Conservation (phyloP, 2,888 invertebrate genomes). For the Luffia ferchaultella region DNA sequence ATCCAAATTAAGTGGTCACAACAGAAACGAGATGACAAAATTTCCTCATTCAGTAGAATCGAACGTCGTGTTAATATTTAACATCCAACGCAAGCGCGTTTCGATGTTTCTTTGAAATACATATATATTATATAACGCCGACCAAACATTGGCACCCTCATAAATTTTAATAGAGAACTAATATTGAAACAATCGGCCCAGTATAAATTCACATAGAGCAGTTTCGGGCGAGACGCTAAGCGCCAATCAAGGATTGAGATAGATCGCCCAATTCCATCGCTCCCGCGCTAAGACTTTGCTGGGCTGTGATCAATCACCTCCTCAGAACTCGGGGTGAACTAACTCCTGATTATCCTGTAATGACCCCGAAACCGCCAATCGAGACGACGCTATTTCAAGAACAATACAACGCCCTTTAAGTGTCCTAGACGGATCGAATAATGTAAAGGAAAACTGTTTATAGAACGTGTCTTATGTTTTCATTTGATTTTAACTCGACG, state of each 20-base stretch:
- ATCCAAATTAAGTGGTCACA: too few relatives aligned
- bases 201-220: conserved; percentile 5
- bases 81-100: too few relatives aligned
- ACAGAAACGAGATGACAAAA: too few relatives aligned
- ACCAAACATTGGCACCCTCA: background rate
- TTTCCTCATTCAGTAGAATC: too few relatives aligned
- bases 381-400: background rate
- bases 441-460: too few relatives aligned
- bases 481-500: too few relatives aligned
- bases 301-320: conserved; percentile 5
- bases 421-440: too few relatives aligned
- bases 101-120: too few relatives aligned
- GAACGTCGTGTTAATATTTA: too few relatives aligned
- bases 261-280: conserved; percentile 12
- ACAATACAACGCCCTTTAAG: background rate
- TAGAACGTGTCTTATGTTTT: too few relatives aligned
- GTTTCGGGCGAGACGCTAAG: conserved; percentile 9
- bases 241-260: conserved; percentile 15
- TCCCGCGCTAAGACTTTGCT: conserved; percentile 4
- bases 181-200: background rate
- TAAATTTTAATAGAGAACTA: background rate
- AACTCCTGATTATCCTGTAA: conserved; percentile 4
- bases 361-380: background rate
- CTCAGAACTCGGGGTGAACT: background rate
- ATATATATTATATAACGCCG: too few relatives aligned